Conservation (phyloP, 2,113 vertebrate genomes). For the Ptyas mucosa region DNA sequence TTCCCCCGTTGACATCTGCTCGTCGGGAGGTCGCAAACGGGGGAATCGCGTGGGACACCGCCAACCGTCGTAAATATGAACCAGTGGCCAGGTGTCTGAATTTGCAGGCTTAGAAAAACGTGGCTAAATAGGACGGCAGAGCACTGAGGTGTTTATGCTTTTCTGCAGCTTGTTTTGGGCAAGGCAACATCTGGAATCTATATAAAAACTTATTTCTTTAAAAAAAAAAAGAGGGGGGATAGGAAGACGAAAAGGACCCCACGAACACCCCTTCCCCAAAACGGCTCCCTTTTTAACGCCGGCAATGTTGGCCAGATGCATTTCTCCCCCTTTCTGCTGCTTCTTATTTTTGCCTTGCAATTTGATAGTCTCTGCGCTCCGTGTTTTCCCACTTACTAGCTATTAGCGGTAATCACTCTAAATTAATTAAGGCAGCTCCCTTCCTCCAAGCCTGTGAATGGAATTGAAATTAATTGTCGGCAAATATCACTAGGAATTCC, state of each 20-base stretch:
- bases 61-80: no score
- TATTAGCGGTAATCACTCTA: slow-evolving; percentile 60
- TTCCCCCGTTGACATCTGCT: no score
- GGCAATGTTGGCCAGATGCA: rapidly evolving
- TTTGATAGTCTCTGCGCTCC: slow-evolving; percentile 23
- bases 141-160: background rate
- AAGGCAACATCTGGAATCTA: background rate
- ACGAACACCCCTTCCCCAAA: no score
- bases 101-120: no score
- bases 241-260: background rate
- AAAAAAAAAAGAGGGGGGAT: background rate
- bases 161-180: background rate
- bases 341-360: background rate
- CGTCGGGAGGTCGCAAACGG: no score
- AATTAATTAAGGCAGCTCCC: slow-evolving; percentile 63
- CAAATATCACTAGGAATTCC: slow-evolving; percentile 44
- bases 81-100: no score
- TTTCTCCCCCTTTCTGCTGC: slow-evolving; percentile 10
- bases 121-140: no score
- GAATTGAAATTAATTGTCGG: slow-evolving; percentile 64
- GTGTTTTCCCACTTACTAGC: slow-evolving; percentile 58
- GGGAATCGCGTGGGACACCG: no score
- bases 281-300: background rate
- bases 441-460: slow-evolving; percentile 47
- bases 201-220: background rate